Evolutionary conservation across 2,888 invertebrate species (phyloP), one percentile per base, ranked within the genome.

Genomic region (Dryocosmus kuriphilus): DNA sequence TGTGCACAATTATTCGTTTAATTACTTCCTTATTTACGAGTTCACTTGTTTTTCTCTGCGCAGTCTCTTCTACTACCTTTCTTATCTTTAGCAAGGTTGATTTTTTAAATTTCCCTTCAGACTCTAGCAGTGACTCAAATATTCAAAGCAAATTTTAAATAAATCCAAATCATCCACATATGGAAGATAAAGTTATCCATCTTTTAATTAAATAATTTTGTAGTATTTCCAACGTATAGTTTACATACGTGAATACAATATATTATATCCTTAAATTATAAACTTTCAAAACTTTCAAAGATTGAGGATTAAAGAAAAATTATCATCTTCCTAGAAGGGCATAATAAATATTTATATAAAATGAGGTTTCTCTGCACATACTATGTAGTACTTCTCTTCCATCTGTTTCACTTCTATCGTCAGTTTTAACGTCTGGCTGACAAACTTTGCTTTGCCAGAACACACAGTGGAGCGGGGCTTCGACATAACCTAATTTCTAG

Each of bases 11-110:
- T 82, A 82, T 85, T 83, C 81, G 77, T 83, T 84, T 83, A 85
- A 85, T 85, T 85, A 83, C 83, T 82, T 81, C 82, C 80, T 82
- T 83, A 82, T 84, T 84, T 83, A 80, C 80, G 74, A 74, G 76
- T 79, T 76, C 30, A 81, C 77, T 77, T 74, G 74, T 79, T 79
- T 75, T 61, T 46, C 61, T 62, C 32, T 46, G 32, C n/a, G 51
- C 22, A 63, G 35, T n/a, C 22, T 63, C 32, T 11, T 63, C 35
- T 14, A 16, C 35, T 11, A 63, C 5, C 22, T 38, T 63, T 38
- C 35, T 35, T 22, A 22, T 63, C 32, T 62, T n/a, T 62, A 35
- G 32, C 32, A 35, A 46, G 51, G 22, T 22, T 71, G 46, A 71
- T 51, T 46, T 71, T 32, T 30, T 14, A 8, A 38, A 35, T 63